phyloP scores from a whole-genome alignment of 2,888 invertebrate species.

The Tetranychus piercei region DNA sequence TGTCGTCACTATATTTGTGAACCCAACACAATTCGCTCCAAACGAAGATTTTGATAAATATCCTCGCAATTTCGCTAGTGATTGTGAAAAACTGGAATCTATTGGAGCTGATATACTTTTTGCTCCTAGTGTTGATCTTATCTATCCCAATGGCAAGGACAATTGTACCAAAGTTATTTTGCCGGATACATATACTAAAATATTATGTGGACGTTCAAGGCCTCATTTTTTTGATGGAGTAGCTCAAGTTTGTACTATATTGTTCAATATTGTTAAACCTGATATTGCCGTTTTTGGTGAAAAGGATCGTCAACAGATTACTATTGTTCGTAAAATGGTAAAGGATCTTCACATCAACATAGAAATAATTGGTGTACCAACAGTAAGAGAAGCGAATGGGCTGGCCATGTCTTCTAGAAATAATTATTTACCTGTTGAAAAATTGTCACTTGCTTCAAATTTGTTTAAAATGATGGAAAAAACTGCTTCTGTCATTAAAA shows the following conservation, averaged over 20 bases:
- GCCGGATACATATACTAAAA: neutral
- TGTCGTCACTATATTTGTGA: slow-evolving; percentile 16
- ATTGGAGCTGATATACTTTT: slow-evolving; percentile 10
- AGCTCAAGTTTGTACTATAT: slow-evolving; percentile 13
- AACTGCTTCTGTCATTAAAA: neutral
- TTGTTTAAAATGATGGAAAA: neutral
- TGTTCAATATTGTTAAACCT: slow-evolving; percentile 18
- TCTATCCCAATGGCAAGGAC: slow-evolving; percentile 10
- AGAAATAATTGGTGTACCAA: slow-evolving; percentile 5
- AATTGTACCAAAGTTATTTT: neutral
- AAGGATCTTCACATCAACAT: slow-evolving; percentile 12
- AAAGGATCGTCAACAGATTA: slow-evolving; percentile 17
- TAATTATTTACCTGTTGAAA: neutral
- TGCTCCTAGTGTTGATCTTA: neutral
- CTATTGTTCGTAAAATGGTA: slow-evolving; percentile 12
- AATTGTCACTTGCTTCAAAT: neutral
- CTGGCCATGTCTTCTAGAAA: slow-evolving; percentile 16
- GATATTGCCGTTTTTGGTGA: slow-evolving; percentile 14
- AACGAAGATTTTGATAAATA: slow-evolving; percentile 14
- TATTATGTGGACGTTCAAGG: slow-evolving; percentile 10
- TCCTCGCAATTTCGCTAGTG: slow-evolving; percentile 6
- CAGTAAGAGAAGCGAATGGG: slow-evolving; percentile 11
- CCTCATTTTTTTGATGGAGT: slow-evolving; percentile 16
- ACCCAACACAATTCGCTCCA: slow-evolving; percentile 14
- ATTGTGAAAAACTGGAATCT: neutral